Evolutionary conservation across 30 jellyfish, hydroid and myxozoan genomes (phyloP).

Genomic region (Chrysaora quinquecirrha): DNA sequence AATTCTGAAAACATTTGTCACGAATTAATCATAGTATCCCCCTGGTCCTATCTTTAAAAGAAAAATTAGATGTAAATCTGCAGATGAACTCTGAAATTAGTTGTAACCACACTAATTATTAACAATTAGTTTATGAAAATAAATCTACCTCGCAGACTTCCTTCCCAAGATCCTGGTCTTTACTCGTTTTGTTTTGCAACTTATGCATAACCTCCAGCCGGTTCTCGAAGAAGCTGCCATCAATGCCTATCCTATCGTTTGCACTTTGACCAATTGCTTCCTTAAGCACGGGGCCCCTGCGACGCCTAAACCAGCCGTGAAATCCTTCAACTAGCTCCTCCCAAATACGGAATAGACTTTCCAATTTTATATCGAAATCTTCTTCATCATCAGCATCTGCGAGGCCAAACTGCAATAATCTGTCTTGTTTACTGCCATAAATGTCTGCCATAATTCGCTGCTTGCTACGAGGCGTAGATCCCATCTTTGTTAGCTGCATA

Average conservation of each 20-base stretch:
- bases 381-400: slow-evolving; percentile 21
- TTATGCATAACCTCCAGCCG: slow-evolving; percentile 21
- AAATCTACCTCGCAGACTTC: slow-evolving; percentile 12
- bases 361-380: slow-evolving; percentile 2
- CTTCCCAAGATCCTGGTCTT: background rate
- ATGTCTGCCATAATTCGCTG: slow-evolving; percentile 7
- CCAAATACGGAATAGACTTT: slow-evolving; percentile 3
- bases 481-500: background rate
- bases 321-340: background rate
- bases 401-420: background rate
- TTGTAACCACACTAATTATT: too few relatives aligned
- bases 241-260: background rate
- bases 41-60: too few relatives aligned
- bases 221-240: background rate
- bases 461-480: background rate
- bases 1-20: too few relatives aligned
- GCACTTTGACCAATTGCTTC: background rate
- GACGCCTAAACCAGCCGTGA: slow-evolving; percentile 13
- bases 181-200: background rate
- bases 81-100: too few relatives aligned
- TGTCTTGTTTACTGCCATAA: slow-evolving; percentile 9
- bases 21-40: too few relatives aligned
- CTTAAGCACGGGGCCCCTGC: background rate
- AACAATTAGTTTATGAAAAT: too few relatives aligned
- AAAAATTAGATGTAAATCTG: too few relatives aligned